Conservation (phyloP, 1,140 invertebrate species). For the Helicoverpa zea region DNA sequence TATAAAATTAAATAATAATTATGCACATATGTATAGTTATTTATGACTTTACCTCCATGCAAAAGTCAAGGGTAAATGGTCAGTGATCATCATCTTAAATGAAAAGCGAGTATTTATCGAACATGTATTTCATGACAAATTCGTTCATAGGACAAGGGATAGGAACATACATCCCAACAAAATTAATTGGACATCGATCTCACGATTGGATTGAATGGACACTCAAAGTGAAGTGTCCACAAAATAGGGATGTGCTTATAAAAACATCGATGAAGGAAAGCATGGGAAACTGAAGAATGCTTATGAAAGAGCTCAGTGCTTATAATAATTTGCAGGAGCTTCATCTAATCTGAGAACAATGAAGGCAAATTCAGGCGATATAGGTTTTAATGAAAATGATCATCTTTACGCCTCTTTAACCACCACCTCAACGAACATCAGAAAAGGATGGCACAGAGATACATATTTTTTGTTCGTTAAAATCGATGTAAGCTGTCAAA, state of each 20-base stretch:
- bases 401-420: too few species aligned
- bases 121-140: slow-evolving; percentile 29
- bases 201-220: slow-evolving; percentile 21
- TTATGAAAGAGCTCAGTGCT: neutral
- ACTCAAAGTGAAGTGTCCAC: neutral
- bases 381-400: too few species aligned
- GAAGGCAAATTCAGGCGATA: too few species aligned
- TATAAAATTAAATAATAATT: too few species aligned
- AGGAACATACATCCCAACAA: slow-evolving; percentile 9
- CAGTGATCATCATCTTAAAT: too few species aligned
- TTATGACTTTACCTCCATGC: too few species aligned
- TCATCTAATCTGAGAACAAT: slow-evolving; percentile 4
- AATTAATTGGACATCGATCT: slow-evolving; percentile 36
- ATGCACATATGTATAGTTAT: too few species aligned
- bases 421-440: too few species aligned
- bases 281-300: slow-evolving; percentile 2
- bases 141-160: neutral
- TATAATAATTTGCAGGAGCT: neutral
- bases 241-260: slow-evolving; percentile 15
- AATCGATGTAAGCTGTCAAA: too few species aligned
- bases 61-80: too few species aligned
- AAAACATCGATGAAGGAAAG: slow-evolving; percentile 21
- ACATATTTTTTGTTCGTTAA: too few species aligned
- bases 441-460: too few species aligned
- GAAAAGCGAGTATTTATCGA: slow-evolving; percentile 6